Percentiles rank a stretch among this genome's conserved stretches.
These are phyloP conservation scores for Dynastes tityus DNA, from an alignment of 2,888 invertebrate species.

Conservation along the genomic window DNA sequence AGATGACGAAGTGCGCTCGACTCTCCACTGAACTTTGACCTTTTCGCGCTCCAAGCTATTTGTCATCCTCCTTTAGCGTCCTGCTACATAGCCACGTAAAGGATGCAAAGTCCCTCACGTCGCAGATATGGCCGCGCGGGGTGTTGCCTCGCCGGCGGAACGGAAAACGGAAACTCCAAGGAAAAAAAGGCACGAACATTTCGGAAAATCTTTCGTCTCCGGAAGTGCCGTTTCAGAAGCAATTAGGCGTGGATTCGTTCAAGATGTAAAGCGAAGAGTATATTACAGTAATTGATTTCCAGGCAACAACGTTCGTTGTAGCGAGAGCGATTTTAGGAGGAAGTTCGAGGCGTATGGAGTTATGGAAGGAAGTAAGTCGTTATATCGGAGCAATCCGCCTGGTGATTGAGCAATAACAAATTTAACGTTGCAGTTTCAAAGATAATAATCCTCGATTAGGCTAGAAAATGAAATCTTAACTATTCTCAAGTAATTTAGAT, in stretches of 20 bases:
- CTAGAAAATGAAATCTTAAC: no score
- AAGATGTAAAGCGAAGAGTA: not conserved
- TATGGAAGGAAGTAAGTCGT: not conserved
- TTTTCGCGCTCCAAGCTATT: conserved; percentile 40
- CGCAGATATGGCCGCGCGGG: not conserved
- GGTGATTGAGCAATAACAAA: no score
- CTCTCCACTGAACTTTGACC: conserved; percentile 47
- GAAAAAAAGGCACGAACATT: conserved; percentile 11
- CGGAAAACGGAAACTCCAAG: conserved; percentile 18
- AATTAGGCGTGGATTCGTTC: conserved; percentile 26
- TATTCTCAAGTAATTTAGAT: no score
- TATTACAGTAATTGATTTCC: conserved; percentile 4
- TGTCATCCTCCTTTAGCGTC: conserved; percentile 33
- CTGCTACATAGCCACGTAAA: not conserved
- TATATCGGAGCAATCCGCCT: no score
- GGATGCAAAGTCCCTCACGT: conserved; percentile 32
- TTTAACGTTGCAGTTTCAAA: no score
- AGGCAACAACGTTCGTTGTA: not conserved
- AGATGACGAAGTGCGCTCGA: conserved; percentile 34
- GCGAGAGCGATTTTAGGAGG: not conserved
- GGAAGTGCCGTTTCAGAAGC: not conserved
- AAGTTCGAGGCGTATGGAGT: not conserved
- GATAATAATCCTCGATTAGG: no score
- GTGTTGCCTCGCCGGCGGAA: not conserved
- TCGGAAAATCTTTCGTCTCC: conserved; percentile 25